Evolutionary conservation across 2,113 vertebrate genomes (phyloP).

Genomic region (Cettia cetti): DNA sequence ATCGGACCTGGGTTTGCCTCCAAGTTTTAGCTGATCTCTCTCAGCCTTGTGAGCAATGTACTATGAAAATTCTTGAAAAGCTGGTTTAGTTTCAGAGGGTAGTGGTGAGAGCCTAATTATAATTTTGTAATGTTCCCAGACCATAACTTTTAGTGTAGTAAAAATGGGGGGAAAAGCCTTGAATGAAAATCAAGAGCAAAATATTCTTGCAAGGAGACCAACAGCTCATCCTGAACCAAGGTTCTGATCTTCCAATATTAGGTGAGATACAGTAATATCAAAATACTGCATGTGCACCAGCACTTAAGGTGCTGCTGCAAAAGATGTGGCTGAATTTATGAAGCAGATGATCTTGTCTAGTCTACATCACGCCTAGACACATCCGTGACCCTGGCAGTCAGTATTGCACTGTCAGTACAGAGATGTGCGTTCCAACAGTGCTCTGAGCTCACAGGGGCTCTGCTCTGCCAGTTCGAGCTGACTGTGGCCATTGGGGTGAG

Average conservation of each 20-base stretch:
- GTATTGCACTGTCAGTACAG: background rate
- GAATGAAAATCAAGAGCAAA: background rate
- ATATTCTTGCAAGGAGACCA: background rate
- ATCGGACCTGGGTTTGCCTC: background rate
- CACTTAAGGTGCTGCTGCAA: background rate
- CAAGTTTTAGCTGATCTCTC: background rate
- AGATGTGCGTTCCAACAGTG: background rate
- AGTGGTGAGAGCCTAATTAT: fast-evolving
- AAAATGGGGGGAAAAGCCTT: background rate
- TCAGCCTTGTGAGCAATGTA: background rate
- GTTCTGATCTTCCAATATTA: background rate
- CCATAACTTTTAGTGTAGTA: background rate
- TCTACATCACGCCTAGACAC: background rate
- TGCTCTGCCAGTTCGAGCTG: background rate
- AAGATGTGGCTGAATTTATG: background rate
- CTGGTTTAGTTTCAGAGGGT: background rate
- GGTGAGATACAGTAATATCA: background rate
- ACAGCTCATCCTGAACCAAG: background rate
- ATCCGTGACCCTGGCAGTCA: fast-evolving
- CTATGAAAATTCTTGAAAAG: background rate
- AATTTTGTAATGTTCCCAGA: background rate
- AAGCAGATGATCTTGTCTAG: background rate
- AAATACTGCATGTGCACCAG: background rate
- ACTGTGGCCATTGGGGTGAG: background rate
- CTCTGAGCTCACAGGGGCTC: background rate